phyloP scores from a whole-genome alignment of 2,797 vertebrate genomes.

The Todus mexicanus region DNA sequence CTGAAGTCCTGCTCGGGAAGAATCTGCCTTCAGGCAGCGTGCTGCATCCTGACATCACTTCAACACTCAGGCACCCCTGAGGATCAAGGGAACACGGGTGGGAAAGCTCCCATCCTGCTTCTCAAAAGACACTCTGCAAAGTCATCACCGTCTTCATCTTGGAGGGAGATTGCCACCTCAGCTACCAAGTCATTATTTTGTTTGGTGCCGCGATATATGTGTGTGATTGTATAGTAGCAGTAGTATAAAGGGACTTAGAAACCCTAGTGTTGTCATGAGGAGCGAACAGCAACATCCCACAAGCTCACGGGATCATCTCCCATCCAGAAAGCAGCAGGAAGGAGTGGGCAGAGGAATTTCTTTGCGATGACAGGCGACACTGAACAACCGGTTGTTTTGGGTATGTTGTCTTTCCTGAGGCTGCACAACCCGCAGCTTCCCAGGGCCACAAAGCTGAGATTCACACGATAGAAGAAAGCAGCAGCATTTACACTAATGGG shows the following conservation, averaged over 20 bases:
- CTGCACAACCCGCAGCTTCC: background rate
- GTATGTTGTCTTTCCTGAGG: background rate
- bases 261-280: background rate
- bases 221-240: background rate
- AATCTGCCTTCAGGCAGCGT: accelerated
- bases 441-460: background rate
- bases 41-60: background rate
- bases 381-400: background rate
- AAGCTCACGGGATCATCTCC: background rate
- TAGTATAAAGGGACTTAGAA: background rate
- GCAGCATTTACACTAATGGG: background rate
- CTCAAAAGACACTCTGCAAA: background rate
- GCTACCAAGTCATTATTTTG: background rate
- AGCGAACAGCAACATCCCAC: background rate
- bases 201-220: accelerated
- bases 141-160: background rate
- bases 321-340: background rate
- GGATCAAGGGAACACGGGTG: background rate
- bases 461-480: background rate
- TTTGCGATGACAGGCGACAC: accelerated
- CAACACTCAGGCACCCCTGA: accelerated
- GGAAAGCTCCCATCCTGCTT: background rate
- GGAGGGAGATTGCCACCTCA: background rate
- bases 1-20: background rate
- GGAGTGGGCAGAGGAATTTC: conserved; percentile 16